phyloP scores from a whole-genome alignment of 1,140 invertebrate species.

The Idris sp. region DNA sequence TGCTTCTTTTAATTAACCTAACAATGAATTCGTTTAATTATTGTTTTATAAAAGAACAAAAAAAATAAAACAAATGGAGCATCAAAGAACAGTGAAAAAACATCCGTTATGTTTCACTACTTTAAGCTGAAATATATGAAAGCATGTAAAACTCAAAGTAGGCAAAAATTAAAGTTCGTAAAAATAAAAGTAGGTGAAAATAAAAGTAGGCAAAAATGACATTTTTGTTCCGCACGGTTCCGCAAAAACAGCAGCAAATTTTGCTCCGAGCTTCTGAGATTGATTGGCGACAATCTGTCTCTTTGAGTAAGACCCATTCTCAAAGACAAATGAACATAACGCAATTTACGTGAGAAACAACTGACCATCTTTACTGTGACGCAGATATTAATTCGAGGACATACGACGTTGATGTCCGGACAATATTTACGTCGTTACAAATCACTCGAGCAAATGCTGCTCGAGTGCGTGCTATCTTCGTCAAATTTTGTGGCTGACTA shows the following conservation, averaged over 20 bases:
- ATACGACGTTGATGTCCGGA: constrained; percentile 68
- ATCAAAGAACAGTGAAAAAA: too few species aligned
- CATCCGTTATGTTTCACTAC: too few species aligned
- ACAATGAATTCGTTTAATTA: too few species aligned
- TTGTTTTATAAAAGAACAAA: too few species aligned
- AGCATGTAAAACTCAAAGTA: too few species aligned
- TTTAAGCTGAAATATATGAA: too few species aligned
- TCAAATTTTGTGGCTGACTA: constrained; percentile 41
- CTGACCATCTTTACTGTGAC: constrained; percentile 71
- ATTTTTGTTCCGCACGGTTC: too few species aligned
- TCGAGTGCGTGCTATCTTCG: constrained; percentile 42
- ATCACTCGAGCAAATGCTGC: constrained; percentile 68
- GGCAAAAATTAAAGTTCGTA: too few species aligned
- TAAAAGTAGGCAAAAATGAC: too few species aligned
- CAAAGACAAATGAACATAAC: constrained; percentile 73
- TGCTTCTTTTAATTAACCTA: too few species aligned
- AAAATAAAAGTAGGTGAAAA: too few species aligned
- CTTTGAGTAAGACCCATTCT: constrained; percentile 71
- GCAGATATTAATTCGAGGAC: constrained; percentile 72
- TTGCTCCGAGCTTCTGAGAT: constrained; percentile 62
- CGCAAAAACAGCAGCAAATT: constrained; percentile 20
- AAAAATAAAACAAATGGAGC: too few species aligned
- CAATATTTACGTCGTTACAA: constrained; percentile 73
- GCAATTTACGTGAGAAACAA: constrained; percentile 70
- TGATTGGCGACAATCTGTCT: constrained; percentile 68